These are phyloP conservation scores for Ptilonorhynchus violaceus DNA, from an alignment of 2,113 vertebrate genomes.

Conservation along the genomic window DNA sequence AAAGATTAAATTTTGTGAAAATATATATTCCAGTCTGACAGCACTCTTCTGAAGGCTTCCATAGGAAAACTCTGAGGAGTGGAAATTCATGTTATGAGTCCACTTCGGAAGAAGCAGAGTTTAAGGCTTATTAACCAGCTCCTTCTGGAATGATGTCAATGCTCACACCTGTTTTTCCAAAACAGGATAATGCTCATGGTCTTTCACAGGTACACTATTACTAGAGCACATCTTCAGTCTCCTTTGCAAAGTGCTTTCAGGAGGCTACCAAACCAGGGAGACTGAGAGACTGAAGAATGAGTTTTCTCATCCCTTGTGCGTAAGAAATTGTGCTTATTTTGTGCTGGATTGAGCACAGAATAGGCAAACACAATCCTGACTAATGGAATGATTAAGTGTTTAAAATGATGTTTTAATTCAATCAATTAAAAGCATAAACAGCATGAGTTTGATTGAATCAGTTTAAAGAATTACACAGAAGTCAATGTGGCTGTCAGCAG, in stretches of 20 bases:
- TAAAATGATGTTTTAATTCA: constrained; percentile 70
- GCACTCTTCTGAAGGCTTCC: not conserved
- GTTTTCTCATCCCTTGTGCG: not conserved
- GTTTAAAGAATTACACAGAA: constrained; percentile 67
- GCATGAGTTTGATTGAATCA: constrained; percentile 70
- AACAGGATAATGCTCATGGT: not conserved
- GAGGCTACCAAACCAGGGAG: not conserved
- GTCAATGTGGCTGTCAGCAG: constrained; percentile 62
- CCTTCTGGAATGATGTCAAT: not conserved
- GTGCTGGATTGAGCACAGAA: not conserved
- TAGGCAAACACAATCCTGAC: not conserved
- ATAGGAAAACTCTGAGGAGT: not conserved
- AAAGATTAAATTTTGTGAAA: not conserved
- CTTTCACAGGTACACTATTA: not conserved
- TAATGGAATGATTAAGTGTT: constrained; percentile 71
- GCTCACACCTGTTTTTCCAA: not conserved
- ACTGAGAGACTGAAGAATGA: not conserved
- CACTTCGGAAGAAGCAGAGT: not conserved
- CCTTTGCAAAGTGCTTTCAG: not conserved
- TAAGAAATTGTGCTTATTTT: not conserved
- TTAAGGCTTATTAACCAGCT: not conserved
- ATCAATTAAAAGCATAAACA: constrained; percentile 76
- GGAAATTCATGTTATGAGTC: not conserved
- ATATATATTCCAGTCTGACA: not conserved
- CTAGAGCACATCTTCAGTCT: not conserved